These are phyloP conservation scores for Limenitis camilla DNA, from an alignment of 2,888 invertebrate genomes.

Conservation along the genomic window DNA sequence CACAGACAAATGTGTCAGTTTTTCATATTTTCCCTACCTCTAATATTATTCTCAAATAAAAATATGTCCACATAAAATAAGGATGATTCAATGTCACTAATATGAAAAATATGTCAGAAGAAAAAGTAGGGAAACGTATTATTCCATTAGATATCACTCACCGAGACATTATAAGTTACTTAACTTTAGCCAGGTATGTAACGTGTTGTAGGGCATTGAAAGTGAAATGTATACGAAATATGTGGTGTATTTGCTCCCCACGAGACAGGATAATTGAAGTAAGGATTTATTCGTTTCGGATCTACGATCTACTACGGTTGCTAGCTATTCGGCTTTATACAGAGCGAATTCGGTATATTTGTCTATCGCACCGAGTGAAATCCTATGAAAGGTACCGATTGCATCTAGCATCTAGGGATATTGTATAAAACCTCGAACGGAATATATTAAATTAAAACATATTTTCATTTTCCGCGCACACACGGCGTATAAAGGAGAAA, in stretches of 20 bases:
- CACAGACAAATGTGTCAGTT: background rate
- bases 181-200: slow-evolving; percentile 36
- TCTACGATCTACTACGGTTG: slow-evolving; percentile 45
- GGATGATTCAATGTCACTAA: slow-evolving; percentile 6
- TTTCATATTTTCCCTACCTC: background rate
- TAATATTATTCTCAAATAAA: background rate
- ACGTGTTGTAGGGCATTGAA: slow-evolving; percentile 42
- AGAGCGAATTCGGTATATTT: slow-evolving; percentile 29
- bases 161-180: slow-evolving; percentile 31
- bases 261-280: slow-evolving; percentile 66
- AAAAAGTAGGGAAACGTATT: slow-evolving; percentile 11
- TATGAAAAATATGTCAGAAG: slow-evolving; percentile 7
- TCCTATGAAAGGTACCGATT: slow-evolving; percentile 6
- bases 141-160: slow-evolving; percentile 22
- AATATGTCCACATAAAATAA: slow-evolving; percentile 1
- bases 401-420: background rate
- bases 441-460: background rate
- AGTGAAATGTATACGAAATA: slow-evolving; percentile 55
- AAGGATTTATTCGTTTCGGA: slow-evolving; percentile 64
- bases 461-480: background rate
- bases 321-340: slow-evolving; percentile 29
- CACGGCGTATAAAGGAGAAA: slow-evolving; percentile 5
- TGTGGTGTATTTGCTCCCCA: slow-evolving; percentile 58
- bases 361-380: slow-evolving; percentile 18
- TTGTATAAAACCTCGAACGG: background rate